Percentiles rank a stretch among this genome's conserved stretches.
These are phyloP conservation scores for Lepetodrilus schrolli DNA, from an alignment of 2,888 invertebrate genomes.

Conservation along the genomic window DNA sequence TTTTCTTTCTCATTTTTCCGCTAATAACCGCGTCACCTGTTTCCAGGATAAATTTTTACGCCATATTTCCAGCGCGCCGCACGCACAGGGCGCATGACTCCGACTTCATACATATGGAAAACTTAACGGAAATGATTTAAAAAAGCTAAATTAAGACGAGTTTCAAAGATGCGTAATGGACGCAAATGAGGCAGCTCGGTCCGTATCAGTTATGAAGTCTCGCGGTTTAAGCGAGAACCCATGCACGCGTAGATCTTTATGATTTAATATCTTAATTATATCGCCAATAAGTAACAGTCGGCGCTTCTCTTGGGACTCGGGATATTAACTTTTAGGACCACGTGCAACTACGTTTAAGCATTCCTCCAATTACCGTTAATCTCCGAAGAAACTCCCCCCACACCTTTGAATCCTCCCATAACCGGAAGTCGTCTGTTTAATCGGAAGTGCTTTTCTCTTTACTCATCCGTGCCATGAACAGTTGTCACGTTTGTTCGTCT, in stretches of 20 bases:
- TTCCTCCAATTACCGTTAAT: not conserved
- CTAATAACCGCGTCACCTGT: conserved; percentile 11
- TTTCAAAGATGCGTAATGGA: not conserved
- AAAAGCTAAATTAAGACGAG: conserved; percentile 16
- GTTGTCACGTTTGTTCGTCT: too few relatives aligned
- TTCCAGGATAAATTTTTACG: conserved; percentile 5
- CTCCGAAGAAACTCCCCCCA: not conserved
- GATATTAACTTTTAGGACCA: not conserved
- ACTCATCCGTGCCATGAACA: too few relatives aligned
- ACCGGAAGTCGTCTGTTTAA: too few relatives aligned
- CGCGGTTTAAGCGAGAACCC: not conserved
- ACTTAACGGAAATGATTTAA: not conserved
- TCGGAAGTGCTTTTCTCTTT: too few relatives aligned
- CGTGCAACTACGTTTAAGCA: not conserved
- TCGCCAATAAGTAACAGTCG: not conserved
- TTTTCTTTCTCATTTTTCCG: conserved; percentile 22
- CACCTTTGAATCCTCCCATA: too few relatives aligned
- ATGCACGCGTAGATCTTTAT: not conserved
- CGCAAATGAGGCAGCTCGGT: not conserved
- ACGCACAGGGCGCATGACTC: not conserved
- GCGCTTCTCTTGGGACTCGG: not conserved
- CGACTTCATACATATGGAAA: not conserved
- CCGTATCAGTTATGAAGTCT: not conserved
- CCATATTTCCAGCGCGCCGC: not conserved
- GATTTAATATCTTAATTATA: conserved; percentile 25